Evolutionary conservation across 2,113 vertebrate genomes (phyloP).

Genomic region (Anser cygnoides): DNA sequence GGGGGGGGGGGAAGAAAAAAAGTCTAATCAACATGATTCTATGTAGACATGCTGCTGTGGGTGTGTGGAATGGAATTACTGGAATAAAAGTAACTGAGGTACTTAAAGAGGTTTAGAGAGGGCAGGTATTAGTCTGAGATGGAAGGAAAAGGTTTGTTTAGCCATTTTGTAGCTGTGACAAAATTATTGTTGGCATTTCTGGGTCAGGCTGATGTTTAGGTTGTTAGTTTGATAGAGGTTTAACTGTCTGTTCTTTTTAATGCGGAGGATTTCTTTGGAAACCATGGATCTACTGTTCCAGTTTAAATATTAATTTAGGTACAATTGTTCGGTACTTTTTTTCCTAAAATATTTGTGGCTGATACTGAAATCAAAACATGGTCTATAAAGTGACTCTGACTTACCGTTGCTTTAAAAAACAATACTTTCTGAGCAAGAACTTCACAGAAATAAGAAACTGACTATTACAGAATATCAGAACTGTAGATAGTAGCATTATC

Average conservation of each 20-base stretch:
- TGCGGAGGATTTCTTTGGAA: neutral
- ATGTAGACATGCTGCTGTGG: neutral
- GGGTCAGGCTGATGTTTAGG: constrained; percentile 13
- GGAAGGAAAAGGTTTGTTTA: neutral
- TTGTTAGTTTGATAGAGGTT: neutral
- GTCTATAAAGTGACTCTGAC: neutral
- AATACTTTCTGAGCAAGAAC: neutral
- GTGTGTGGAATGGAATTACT: neutral
- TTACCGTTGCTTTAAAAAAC: neutral
- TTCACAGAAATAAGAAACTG: neutral
- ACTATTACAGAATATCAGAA: accelerated
- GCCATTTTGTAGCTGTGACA: constrained; percentile 12
- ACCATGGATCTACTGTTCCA: neutral
- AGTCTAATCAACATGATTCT: neutral
- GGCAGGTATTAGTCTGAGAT: neutral
- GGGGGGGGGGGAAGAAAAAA: neutral
- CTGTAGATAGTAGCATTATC: neutral
- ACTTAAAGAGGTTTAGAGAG: neutral
- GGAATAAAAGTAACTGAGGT: neutral
- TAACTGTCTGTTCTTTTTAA: neutral
- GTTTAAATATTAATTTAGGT: neutral
- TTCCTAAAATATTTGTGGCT: neutral
- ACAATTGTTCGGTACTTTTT: neutral
- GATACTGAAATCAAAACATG: neutral
- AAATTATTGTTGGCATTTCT: constrained; percentile 56